Evolutionary conservation across 2,113 vertebrate species (phyloP), one percentile per base, ranked within the genome.

Genomic region (Notarius quadriscutis): DNA sequence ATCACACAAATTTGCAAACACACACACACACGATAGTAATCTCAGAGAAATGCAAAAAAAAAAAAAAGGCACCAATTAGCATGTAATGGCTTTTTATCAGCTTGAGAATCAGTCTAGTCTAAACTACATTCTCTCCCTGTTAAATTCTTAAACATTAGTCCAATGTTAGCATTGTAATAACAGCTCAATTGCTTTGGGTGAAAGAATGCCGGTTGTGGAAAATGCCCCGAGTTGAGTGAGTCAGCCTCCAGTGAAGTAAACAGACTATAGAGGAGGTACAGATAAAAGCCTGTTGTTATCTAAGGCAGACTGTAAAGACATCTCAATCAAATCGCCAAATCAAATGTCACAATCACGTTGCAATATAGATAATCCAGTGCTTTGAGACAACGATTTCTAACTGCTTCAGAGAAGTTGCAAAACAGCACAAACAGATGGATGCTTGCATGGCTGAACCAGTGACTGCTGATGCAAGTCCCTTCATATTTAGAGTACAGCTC

Each of bases 1-100:
- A 82, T 30, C 25, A 65, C 63, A 50, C 34, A 81, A 57, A n/a
- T 2, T 53, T 17, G 27, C 55, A 87, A 22, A 84, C 22, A 58
- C 72, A 71, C 30, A 27, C 18, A 74, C 20, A 55, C 74, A 81
- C 71, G 12, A 12, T 94, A 86, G 67, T 7, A 18, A 95, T 95
- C 94, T 93, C 60, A 88, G 89, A 90, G 91, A 84, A 85, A 81
- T 90, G 91, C 81, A 92, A 95, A 94, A 91, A 83, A 90, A 41
- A 41, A 41, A 41, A 41, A 41, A 41, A 1, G 34, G 91, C 78
- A 92, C 34, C 87, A 92, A 94, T 95, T 94, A 94, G 90, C 91
- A 93, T 94, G 92, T 94, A 95, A 94, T 94, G 91, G 90, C 85
- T 87, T 89, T 89, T 93, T 94, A 94, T 95, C 94, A 84, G 55